A percentile compares a stretch with the other conserved stretches of the same genome.
Evolutionary conservation across 1,140 invertebrate genomes (phyloP).

Genomic region (Drosophila erecta): DNA sequence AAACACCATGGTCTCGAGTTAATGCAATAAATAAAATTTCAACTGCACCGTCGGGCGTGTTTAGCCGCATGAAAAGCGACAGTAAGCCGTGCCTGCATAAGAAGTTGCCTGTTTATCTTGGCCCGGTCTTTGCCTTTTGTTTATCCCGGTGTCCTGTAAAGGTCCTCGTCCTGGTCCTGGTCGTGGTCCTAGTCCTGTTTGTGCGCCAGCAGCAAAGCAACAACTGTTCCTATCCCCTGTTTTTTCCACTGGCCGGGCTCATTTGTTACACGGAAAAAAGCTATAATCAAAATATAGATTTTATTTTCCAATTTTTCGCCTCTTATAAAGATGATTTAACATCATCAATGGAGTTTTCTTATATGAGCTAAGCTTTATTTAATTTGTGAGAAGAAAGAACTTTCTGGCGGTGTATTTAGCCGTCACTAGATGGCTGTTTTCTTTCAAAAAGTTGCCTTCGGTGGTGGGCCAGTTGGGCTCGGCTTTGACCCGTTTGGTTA

Average conservation of each 20-base stretch:
- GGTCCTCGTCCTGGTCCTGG: conserved; percentile 4
- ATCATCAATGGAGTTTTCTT: too few species aligned
- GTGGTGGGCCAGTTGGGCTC: conserved; percentile 7
- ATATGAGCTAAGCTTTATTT: too few species aligned
- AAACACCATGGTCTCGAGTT: conserved; percentile 62
- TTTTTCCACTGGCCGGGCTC: neutral
- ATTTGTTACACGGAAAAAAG: conserved; percentile 4
- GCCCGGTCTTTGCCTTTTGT: conserved; percentile 63
- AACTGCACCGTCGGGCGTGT: conserved; percentile 78
- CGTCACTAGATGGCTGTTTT: conserved; percentile 51
- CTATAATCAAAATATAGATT: neutral
- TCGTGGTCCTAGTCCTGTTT: conserved; percentile 9
- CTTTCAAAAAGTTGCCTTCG: conserved; percentile 61
- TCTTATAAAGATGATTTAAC: too few species aligned
- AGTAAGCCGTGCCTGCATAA: conserved; percentile 74
- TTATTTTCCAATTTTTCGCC: too few species aligned
- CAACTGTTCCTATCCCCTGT: neutral
- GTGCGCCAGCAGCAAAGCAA: too few species aligned
- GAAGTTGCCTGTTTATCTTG: conserved; percentile 79
- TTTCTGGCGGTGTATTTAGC: conserved; percentile 1
- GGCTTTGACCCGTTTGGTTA: conserved; percentile 58
- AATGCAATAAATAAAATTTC: conserved; percentile 82
- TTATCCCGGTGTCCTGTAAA: conserved; percentile 47
- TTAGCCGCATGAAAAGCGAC: conserved; percentile 81
- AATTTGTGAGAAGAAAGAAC: too few species aligned